These are phyloP conservation scores for Charina bottae DNA, from an alignment of 2,113 vertebrate genomes.

Conservation along the genomic window DNA sequence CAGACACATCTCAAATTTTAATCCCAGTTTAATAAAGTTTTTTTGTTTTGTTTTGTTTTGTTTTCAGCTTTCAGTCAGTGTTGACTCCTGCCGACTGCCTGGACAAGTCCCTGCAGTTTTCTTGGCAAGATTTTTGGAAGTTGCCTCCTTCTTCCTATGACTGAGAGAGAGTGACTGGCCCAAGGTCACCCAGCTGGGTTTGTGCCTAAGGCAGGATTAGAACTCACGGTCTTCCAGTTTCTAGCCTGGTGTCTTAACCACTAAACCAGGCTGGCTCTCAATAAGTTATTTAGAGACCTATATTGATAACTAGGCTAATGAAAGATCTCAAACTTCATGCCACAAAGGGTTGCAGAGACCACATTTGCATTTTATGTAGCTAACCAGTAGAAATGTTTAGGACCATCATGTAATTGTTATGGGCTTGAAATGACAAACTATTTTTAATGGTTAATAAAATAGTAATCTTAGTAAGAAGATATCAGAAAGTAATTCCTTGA, in stretches of 20 bases:
- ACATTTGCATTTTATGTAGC: too few relatives aligned
- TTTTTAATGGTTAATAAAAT: neutral
- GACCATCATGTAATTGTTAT: neutral
- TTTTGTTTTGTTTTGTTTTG: too few relatives aligned
- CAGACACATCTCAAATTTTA: too few relatives aligned
- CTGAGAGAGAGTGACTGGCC: too few relatives aligned
- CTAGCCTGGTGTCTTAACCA: neutral
- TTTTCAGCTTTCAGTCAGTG: too few relatives aligned
- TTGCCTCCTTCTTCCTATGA: too few relatives aligned
- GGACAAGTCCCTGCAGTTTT: too few relatives aligned
- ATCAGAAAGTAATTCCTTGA: neutral
- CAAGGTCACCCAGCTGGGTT: too few relatives aligned
- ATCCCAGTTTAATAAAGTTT: too few relatives aligned
- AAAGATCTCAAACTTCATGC: neutral
- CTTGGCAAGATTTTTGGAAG: too few relatives aligned
- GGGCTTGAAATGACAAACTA: neutral
- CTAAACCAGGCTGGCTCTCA: neutral
- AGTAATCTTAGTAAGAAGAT: neutral
- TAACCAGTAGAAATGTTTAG: constrained; percentile 1
- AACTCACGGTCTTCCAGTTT: neutral
- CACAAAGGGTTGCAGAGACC: neutral
- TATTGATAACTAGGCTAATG: neutral
- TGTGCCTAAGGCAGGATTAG: too few relatives aligned
- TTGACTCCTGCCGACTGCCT: too few relatives aligned
- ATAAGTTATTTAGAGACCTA: neutral